Conservation (phyloP, 2,797 vertebrate species). For the Tragelaphus oryx region DNA sequence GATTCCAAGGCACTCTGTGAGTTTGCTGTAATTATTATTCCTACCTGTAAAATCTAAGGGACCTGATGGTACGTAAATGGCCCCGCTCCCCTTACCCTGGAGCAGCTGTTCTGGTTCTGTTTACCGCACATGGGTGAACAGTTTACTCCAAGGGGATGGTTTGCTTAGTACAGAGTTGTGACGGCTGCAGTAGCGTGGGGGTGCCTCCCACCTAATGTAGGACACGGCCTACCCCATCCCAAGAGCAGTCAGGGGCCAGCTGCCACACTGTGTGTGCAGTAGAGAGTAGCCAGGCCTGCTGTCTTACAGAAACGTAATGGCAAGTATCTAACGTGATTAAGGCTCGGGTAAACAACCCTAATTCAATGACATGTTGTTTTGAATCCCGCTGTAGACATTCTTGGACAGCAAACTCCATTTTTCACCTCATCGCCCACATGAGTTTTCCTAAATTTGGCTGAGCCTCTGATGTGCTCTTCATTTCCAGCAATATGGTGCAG, state of each 20-base stretch:
- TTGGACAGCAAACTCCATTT: slow-evolving; percentile 32
- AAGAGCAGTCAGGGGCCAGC: slow-evolving; percentile 42
- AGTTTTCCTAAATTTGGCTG: slow-evolving; percentile 37
- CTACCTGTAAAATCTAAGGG: slow-evolving; percentile 5
- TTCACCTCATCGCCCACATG: slow-evolving; percentile 27
- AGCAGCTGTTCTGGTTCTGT: slow-evolving; percentile 55
- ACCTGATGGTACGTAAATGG: background rate
- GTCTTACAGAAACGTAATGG: slow-evolving; percentile 50
- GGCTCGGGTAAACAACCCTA: slow-evolving; percentile 57
- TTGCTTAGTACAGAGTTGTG: background rate
- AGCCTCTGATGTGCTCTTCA: slow-evolving; percentile 6
- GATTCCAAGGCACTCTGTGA: background rate
- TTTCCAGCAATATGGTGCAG: background rate
- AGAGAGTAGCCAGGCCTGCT: slow-evolving; percentile 61
- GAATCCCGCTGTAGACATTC: slow-evolving; percentile 61
- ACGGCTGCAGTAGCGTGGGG: background rate
- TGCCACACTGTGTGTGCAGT: slow-evolving; percentile 52
- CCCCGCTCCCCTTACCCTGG: background rate
- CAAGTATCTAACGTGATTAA: slow-evolving; percentile 59
- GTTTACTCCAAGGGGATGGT: slow-evolving; percentile 46
- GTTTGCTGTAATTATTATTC: slow-evolving; percentile 24
- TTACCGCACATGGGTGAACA: slow-evolving; percentile 41
- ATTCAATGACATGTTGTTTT: slow-evolving; percentile 54
- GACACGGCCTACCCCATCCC: background rate
- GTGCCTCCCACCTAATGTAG: slow-evolving; percentile 48